Conservation (phyloP, 2,888 invertebrate species). For the Tetrapedia diversipes region DNA sequence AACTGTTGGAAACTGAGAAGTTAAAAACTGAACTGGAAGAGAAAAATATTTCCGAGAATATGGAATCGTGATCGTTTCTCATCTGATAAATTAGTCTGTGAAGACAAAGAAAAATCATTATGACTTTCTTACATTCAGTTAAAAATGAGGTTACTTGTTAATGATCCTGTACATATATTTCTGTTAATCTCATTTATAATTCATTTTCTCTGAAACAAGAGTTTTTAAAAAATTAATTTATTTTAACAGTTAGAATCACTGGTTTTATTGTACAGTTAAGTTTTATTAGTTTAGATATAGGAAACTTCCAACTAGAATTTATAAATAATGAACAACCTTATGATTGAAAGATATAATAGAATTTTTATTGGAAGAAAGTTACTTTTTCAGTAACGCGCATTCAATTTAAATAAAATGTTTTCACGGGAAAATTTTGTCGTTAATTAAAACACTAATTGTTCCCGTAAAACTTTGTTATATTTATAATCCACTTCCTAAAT, state of each 20-base stretch:
- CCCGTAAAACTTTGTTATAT: neutral
- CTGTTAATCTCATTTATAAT: neutral
- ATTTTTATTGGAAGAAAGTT: neutral
- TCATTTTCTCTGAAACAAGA: neutral
- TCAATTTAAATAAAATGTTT: neutral
- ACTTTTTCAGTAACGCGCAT: neutral
- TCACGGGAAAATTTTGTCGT: neutral
- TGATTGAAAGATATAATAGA: neutral
- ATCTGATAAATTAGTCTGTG: neutral
- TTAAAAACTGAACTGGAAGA: conserved; percentile 42
- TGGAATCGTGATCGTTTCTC: conserved; percentile 52
- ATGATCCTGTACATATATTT: neutral
- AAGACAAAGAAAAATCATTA: neutral
- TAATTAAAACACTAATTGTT: neutral
- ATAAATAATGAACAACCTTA: neutral
- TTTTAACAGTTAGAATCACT: neutral
- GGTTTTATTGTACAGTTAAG: neutral
- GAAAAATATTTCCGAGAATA: conserved; percentile 30
- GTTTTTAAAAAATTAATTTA: neutral
- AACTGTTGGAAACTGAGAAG: conserved; percentile 44
- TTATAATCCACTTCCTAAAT: too few relatives aligned
- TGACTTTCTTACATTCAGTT: neutral
- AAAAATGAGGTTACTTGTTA: neutral
- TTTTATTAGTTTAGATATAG: neutral
- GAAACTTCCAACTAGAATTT: neutral